Conservation (phyloP, 1,140 invertebrate species). For the Diachasma alloeum region DNA sequence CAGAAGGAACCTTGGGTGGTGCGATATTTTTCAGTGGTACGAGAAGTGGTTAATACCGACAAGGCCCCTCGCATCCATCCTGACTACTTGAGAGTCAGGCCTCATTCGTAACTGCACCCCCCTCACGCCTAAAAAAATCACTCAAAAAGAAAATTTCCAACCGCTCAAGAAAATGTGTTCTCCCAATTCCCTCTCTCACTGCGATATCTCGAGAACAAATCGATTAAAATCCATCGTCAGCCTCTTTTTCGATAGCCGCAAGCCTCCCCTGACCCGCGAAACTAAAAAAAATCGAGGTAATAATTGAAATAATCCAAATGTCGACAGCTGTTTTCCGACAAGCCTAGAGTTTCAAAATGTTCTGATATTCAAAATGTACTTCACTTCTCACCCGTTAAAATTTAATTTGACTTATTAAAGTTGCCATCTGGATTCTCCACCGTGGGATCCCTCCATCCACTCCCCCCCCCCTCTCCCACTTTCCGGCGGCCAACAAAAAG, state of each 20-base stretch:
- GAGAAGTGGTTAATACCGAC: background rate
- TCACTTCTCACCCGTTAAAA: conserved; percentile 17
- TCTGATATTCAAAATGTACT: background rate
- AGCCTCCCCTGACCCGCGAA: too few relatives aligned
- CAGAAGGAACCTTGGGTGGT: background rate
- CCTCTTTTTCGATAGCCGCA: too few relatives aligned
- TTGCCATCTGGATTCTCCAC: conserved; percentile 39
- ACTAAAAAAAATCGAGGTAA: background rate
- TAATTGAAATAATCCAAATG: background rate
- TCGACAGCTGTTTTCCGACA: background rate
- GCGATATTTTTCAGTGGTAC: conserved; percentile 1
- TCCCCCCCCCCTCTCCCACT: too few relatives aligned
- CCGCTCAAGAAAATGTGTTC: background rate
- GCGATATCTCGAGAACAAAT: too few relatives aligned
- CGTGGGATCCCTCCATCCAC: background rate
- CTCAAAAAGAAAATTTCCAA: background rate
- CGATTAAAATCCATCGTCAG: too few relatives aligned
- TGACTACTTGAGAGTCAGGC: conserved; percentile 14
- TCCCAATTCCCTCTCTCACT: too few relatives aligned
- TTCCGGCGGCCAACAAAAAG: background rate
- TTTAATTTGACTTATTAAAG: conserved; percentile 54
- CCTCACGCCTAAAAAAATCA: too few relatives aligned
- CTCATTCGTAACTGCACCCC: conserved; percentile 9
- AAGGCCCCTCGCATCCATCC: conserved; percentile 3
- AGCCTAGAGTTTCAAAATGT: background rate